Evolutionary conservation across 1,140 invertebrate genomes (phyloP), one percentile per base, ranked within the genome.

Genomic region (Drosophila equinoxialis): DNA sequence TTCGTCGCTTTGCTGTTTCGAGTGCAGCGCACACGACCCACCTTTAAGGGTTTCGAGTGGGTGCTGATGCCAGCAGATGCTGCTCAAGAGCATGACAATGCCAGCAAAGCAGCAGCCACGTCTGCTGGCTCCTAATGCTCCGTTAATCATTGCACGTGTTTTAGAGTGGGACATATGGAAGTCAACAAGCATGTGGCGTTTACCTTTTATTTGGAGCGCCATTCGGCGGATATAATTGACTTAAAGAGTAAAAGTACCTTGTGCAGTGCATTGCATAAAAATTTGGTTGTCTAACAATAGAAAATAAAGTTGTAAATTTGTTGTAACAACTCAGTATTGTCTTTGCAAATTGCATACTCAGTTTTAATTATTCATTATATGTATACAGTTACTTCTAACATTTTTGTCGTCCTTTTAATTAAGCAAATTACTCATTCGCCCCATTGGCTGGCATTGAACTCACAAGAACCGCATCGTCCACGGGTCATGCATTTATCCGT

Each of bases 101-200:
- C 60, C 74, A 77, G 76, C 74, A 76, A n/a, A n/a, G 72, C 39
- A 76, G 74, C 14, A 67, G 48, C 45, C 45, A 51, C 10, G 26
- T 30, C 14, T 61, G 35, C 13, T 77, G 69, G 65, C 71, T 65
- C 51, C 42, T 78, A 79, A 87, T 79, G 65, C 72, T 48, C 55
- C 35, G 30, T 74, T 79, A 86, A 76, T 79, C 77, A 72, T 33
- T 42, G 67, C 82, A 86, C 83, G 83, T 83, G 84, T 72, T 76
- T 41, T 30, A 23, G 14, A 59, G 30, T n/a, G 33, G 10, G 10
- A 8, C 57, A 59, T 11, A 23, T 51, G 45, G 11, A 39, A 39
- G 11, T 39, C 13, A 11, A 39, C 13, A 5, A 39, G 37, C 14
- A 48, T 17, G 45, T 51, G 45, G 45, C 45, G 8, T 48, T 48